Evolutionary conservation across 2,888 invertebrate species (phyloP).

Genomic region (Lepidochrysops patricia): DNA sequence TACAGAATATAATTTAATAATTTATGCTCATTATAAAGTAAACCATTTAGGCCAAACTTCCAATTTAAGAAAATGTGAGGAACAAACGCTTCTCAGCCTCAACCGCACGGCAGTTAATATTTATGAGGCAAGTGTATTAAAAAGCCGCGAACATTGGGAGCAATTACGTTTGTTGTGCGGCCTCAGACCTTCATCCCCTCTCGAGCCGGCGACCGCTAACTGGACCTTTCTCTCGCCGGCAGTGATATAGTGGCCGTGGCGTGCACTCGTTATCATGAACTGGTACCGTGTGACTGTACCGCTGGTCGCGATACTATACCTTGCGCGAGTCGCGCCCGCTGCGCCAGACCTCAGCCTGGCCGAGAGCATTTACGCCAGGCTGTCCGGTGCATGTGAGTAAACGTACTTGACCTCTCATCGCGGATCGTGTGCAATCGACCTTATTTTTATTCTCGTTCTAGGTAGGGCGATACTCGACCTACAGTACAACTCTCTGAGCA

Average conservation of each 20-base stretch:
- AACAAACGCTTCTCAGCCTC: neutral
- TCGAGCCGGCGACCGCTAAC: conserved; percentile 34
- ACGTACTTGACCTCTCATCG: conserved; percentile 25
- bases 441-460: conserved; percentile 32
- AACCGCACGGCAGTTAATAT: neutral
- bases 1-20: neutral
- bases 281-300: conserved; percentile 37
- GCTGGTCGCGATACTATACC: conserved; percentile 33
- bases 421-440: conserved; percentile 23
- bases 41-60: neutral
- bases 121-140: neutral
- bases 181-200: conserved; percentile 44
- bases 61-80: neutral
- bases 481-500: conserved; percentile 42
- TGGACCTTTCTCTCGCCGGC: conserved; percentile 61
- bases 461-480: conserved; percentile 65
- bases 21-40: neutral
- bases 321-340: conserved; percentile 22
- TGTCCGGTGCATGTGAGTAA: conserved; percentile 65
- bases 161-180: conserved; percentile 4
- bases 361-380: conserved; percentile 53
- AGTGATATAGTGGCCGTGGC: conserved; percentile 68
- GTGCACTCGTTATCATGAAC: conserved; percentile 58
- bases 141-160: neutral
- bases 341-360: conserved; percentile 50